phyloP scores from a whole-genome alignment of 2,113 vertebrate genomes.

The Nyctereutes procyonoides region DNA sequence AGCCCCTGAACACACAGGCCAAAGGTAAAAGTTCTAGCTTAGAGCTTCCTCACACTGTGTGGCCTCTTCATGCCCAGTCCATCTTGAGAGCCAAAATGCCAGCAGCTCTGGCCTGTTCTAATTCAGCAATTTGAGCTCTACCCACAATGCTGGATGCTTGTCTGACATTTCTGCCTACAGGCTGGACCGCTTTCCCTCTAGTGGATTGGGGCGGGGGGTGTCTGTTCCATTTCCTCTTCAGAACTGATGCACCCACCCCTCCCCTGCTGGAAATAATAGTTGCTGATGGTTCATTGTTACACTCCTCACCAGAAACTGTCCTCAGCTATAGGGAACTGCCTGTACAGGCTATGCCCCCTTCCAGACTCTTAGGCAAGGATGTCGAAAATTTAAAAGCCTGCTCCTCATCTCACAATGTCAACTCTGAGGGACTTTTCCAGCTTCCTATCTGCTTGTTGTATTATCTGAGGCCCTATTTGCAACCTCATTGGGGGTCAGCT shows the following conservation, averaged over 20 bases:
- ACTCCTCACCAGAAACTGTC: not conserved
- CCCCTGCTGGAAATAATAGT: not conserved
- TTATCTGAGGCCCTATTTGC: not conserved
- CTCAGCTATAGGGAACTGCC: not conserved
- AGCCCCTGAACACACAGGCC: not conserved
- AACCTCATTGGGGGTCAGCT: not conserved
- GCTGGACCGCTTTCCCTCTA: not conserved
- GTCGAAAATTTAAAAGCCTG: not conserved
- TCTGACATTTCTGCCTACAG: not conserved
- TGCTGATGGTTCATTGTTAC: not conserved
- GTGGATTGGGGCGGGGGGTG: not conserved
- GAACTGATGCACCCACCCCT: not conserved
- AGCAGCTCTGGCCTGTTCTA: not conserved
- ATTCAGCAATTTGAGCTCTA: not conserved
- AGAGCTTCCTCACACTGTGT: not conserved
- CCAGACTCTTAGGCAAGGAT: not conserved
- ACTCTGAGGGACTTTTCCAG: not conserved
- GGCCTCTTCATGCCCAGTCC: not conserved
- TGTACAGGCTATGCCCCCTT: not conserved
- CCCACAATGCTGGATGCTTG: not conserved
- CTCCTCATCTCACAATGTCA: not conserved
- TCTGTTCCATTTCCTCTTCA: not conserved
- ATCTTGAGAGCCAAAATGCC: not conserved
- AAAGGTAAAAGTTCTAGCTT: not conserved
- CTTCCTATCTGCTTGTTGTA: not conserved